Base-by-base conservation (phyloP, 1,140 invertebrate species). In the Agrypnia vestita region DNA sequence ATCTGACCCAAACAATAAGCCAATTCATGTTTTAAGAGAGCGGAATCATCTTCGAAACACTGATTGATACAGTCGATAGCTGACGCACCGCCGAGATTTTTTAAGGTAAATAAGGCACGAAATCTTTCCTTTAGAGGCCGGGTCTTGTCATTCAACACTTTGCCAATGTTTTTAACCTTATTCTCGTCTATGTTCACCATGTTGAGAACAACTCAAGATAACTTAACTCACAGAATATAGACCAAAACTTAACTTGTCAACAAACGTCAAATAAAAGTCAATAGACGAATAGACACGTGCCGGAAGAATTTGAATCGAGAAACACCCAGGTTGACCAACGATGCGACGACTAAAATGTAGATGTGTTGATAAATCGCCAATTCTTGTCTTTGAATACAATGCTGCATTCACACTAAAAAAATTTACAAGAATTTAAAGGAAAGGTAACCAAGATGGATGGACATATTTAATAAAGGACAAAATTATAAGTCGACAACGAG, bases 1-100 rank as follows among this genome's bases (percentile, higher is more conserved):
- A 99, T 99, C 90, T 99, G 99, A 15, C 99, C 99, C 44, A 99
- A 90, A 88, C 98, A 99, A 89, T 99, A 99, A 0, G 98, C 98
- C 56, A 98, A 89, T 88, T 99, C 99, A 87, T 99, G 99, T 90
- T 99, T 99, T n/a, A 99, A 88, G 35, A 99, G 89, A n/a, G 95
- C 97, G 4, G 98, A 99, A 53, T 94, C 88, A 88, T 98, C 97
- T 47, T 84, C 85, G 85, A 97, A 97, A 86, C 93, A 94, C 81
- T 93, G 87, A 67, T 93, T 90, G 72, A 99, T 99, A 82, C 92
- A 93, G 73, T 94, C 86, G 64, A 99, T 96, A 0, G 97, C 93
- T 43, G 90, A 85, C 80, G 91, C 86, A 17, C 96, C 97, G 51
- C 96, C 97, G 13, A 99, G 91, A 90, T 98, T 99, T 87, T 94